These are phyloP conservation scores for Hippocampus guttulatus DNA, from an alignment of 2,113 vertebrate species.

Conservation along the genomic window DNA sequence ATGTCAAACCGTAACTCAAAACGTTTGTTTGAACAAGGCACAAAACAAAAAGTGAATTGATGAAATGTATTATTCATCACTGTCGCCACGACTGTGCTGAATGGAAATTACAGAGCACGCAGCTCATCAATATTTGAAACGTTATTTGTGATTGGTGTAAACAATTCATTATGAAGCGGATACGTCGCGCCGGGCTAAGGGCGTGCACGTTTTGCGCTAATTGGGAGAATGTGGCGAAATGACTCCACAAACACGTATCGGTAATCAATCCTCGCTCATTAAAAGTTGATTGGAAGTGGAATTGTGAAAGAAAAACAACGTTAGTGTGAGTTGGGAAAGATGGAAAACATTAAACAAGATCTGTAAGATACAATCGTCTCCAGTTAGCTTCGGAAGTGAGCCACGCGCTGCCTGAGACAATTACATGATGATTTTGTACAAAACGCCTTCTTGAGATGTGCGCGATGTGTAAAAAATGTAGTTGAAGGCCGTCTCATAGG, in stretches of 20 bases:
- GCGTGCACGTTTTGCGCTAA: not conserved
- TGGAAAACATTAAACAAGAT: not conserved
- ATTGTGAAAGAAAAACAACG: not conserved
- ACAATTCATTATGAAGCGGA: not conserved
- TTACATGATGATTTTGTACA: too few relatives aligned
- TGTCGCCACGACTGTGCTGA: not conserved
- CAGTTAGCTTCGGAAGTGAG: too few relatives aligned
- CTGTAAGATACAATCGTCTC: not conserved
- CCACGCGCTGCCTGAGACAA: too few relatives aligned
- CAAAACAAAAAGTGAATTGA: slow-evolving; percentile 3
- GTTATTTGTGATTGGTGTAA: not conserved
- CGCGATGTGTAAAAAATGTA: not conserved
- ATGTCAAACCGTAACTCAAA: not conserved
- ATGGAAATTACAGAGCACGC: not conserved
- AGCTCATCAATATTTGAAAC: not conserved
- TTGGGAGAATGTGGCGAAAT: not conserved
- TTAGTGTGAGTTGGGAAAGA: not conserved
- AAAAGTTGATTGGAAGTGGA: not conserved
- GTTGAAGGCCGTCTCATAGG: not conserved
- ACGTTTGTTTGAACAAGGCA: not conserved
- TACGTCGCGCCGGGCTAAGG: not conserved
- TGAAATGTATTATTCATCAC: slow-evolving; percentile 13
- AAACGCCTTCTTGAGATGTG: not conserved
- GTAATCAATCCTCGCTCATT: not conserved
- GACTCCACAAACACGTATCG: not conserved